Evolutionary conservation across 2,888 invertebrate species (phyloP).

Genomic region (Enchytraeus crypticus): DNA sequence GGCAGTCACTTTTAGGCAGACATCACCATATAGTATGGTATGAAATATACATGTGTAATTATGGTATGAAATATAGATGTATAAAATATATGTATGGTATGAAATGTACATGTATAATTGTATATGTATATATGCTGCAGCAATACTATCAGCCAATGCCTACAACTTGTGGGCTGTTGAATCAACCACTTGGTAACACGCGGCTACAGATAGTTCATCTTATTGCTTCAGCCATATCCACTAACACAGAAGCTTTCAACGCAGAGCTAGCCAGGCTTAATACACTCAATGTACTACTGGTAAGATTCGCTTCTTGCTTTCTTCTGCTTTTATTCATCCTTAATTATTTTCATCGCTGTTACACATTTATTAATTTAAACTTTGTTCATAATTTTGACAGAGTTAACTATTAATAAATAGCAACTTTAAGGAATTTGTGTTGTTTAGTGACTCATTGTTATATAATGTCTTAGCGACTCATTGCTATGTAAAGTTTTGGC

Average conservation of each 20-base stretch:
- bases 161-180: constrained; percentile 63
- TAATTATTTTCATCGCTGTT: neutral
- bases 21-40: too few species aligned
- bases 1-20: too few species aligned
- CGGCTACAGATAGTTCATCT: constrained; percentile 71
- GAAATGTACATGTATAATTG: too few species aligned
- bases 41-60: too few species aligned
- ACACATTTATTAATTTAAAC: neutral
- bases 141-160: constrained; percentile 55
- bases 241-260: constrained; percentile 64
- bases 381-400: neutral
- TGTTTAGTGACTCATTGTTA: too few species aligned
- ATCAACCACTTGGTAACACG: constrained; percentile 69
- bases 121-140: constrained; percentile 34
- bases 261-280: constrained; percentile 57
- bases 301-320: constrained; percentile 39
- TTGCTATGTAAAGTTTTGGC: too few species aligned
- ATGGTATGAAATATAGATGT: too few species aligned
- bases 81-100: too few species aligned
- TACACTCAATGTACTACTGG: constrained; percentile 55
- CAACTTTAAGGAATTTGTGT: too few species aligned
- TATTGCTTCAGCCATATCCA: constrained; percentile 63
- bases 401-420: neutral
- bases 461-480: too few species aligned
- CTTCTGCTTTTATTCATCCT: neutral